A percentile compares a stretch with the other conserved stretches of the same genome.
phyloP scores from a whole-genome alignment of 2,888 invertebrate species.

The Andrena bicolor region DNA sequence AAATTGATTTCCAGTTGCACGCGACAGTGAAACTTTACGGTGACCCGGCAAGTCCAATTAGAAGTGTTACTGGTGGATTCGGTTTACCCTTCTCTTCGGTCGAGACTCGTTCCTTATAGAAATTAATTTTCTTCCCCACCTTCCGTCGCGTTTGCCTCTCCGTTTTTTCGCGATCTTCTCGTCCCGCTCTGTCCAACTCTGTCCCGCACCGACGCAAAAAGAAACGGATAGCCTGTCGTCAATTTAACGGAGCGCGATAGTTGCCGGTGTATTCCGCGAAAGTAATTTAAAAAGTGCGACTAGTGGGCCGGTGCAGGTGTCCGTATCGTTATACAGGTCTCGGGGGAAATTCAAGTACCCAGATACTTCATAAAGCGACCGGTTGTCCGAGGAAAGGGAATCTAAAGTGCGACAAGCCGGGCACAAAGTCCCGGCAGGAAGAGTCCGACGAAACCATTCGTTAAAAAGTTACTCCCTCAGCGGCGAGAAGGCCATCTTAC shows the following conservation, averaged over 20 bases:
- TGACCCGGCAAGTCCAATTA: conserved; percentile 41
- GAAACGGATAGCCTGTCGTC: conserved; percentile 31
- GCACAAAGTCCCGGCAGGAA: conserved; percentile 11
- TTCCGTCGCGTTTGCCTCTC: neutral
- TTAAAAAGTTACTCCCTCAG: conserved; percentile 46
- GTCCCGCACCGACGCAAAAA: neutral
- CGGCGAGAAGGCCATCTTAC: conserved; percentile 16
- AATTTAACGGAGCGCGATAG: conserved; percentile 26
- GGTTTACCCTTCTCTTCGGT: neutral
- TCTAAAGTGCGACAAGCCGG: conserved; percentile 23
- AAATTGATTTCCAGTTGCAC: conserved; percentile 43
- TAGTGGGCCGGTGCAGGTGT: conserved; percentile 31
- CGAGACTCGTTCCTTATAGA: conserved; percentile 10
- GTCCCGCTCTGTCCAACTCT: no score
- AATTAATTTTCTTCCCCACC: conserved; percentile 26
- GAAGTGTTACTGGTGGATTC: neutral
- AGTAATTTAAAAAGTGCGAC: conserved; percentile 54
- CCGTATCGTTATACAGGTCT: conserved; percentile 50
- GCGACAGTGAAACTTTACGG: conserved; percentile 40
- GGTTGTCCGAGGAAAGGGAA: conserved; percentile 41
- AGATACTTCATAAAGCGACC: conserved; percentile 43
- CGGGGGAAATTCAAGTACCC: conserved; percentile 63
- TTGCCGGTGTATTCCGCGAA: conserved; percentile 16
- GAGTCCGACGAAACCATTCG: conserved; percentile 45
- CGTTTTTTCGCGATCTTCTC: neutral